These are phyloP conservation scores for Vespertilio murinus DNA, from an alignment of 2,797 vertebrate genomes.

Conservation along the genomic window DNA sequence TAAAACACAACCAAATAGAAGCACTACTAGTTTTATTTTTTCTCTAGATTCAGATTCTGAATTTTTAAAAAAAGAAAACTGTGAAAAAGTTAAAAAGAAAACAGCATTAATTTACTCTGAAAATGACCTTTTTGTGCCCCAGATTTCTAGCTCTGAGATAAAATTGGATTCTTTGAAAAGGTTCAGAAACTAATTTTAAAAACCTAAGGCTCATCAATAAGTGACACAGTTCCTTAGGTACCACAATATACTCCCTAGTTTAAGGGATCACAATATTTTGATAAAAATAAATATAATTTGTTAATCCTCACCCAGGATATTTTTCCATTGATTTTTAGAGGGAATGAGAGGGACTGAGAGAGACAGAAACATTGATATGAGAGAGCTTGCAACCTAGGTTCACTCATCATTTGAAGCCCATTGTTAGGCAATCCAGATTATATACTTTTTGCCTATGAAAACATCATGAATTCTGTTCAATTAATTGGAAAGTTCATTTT, in stretches of 20 bases:
- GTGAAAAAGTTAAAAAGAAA: neutral
- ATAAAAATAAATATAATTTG: neutral
- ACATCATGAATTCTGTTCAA: neutral
- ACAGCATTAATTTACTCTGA: constrained; percentile 55
- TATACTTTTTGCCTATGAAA: neutral
- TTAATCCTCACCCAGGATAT: no score
- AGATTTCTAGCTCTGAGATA: constrained; percentile 53
- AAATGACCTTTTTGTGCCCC: constrained; percentile 54
- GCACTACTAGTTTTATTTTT: neutral
- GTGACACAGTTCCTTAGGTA: neutral
- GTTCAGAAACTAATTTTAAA: constrained; percentile 62
- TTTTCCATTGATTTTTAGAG: no score
- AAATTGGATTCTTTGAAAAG: constrained; percentile 64
- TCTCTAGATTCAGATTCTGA: neutral
- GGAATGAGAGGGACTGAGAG: no score
- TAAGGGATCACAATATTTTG: neutral
- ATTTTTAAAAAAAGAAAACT: neutral
- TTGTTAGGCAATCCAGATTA: neutral
- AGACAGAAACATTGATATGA: no score
- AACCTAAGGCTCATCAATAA: constrained; percentile 43
- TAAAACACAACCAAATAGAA: neutral
- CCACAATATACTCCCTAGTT: neutral
- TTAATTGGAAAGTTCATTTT: constrained; percentile 39
- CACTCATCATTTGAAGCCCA: constrained; percentile 19
- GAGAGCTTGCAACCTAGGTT: neutral